Base-by-base conservation (phyloP, 2,113 vertebrate genomes). In the Mirounga angustirostris region DNA sequence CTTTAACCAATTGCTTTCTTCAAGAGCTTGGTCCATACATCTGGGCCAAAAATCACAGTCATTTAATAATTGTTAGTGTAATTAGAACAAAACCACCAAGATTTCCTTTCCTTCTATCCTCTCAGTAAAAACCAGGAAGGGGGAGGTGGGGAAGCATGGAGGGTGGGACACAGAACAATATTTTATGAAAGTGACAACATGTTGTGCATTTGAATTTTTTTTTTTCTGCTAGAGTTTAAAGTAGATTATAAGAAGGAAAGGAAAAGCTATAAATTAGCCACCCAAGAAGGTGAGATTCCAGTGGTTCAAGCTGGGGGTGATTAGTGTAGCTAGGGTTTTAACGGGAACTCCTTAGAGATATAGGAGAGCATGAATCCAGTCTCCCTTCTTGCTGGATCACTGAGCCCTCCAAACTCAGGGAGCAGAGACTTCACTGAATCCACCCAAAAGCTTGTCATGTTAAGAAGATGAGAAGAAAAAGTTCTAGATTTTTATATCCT, bases 1-100 rank as follows among this genome's bases (percentile, higher is more conserved):
- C 26, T 95, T 91, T 85, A 73, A 85, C 85, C 50, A 96, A 6
- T 18, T 81, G 73, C 59, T 91, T 83, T 84, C 61, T 86, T 74
- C 30, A 46, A 97, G 89, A 43, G 46, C 22, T 84, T 59, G 83
- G 69, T 80, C 28, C 16, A 7, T 18, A 52, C 24, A 22, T 16
- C 13, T 9, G 56, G 50, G 86, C 91, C 54, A 69, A 40, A 90
- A 50, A 61, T 50, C 56, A 67, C 46, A 28, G 58, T 50, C 50
- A 82, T 81, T 88, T 88, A 87, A 82, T 40, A 65, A 56, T 16
- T 50, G 4, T 50, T 5, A 13, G 18, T 74, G 33, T 33, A 26
- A 50, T 96, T 46, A 46, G 71, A 61, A 78, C 30, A 36, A 76
- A 79, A 59, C 2, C 26, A 28, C 36, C 1, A 3, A 26, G 33